A percentile compares a stretch with the other conserved stretches of the same genome.
Conservation (phyloP, 2,797 vertebrate species). For the Anguilla obscura region DNA sequence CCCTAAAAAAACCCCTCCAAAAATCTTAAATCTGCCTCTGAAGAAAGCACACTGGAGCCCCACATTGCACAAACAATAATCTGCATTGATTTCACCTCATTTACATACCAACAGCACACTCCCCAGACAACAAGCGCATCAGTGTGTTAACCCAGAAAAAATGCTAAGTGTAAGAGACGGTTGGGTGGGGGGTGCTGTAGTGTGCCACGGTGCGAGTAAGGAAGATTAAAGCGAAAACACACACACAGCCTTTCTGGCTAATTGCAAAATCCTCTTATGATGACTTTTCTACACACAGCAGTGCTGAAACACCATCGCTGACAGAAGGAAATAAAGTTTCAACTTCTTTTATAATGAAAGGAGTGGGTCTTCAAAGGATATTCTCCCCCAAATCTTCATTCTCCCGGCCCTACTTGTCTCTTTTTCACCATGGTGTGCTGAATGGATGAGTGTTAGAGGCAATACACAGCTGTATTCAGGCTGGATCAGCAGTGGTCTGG, state of each 20-base stretch:
- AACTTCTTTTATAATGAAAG: neutral
- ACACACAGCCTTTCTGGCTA: neutral
- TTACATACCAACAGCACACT: conserved; percentile 13
- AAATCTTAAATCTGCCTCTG: neutral
- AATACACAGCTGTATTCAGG: neutral
- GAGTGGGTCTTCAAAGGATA: neutral
- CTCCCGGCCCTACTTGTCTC: neutral
- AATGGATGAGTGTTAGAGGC: neutral
- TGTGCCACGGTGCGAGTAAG: neutral
- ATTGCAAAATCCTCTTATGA: conserved; percentile 22
- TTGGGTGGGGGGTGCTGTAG: neutral
- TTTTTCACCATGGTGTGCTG: neutral
- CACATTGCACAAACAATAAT: neutral
- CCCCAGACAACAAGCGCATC: conserved; percentile 14
- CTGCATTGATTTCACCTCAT: conserved; percentile 8
- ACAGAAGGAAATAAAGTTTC: neutral
- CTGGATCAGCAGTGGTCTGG: neutral
- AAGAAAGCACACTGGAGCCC: conserved; percentile 10
- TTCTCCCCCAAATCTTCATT: neutral
- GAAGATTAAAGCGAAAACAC: neutral
- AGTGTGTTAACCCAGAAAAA: conserved; percentile 9
- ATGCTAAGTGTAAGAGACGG: neutral
- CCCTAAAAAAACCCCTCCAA: neutral
- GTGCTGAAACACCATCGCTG: neutral
- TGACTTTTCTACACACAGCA: neutral